Evolutionary conservation across 2,113 vertebrate species (phyloP), one percentile per base, ranked within the genome.

Genomic region (Caretta caretta): DNA sequence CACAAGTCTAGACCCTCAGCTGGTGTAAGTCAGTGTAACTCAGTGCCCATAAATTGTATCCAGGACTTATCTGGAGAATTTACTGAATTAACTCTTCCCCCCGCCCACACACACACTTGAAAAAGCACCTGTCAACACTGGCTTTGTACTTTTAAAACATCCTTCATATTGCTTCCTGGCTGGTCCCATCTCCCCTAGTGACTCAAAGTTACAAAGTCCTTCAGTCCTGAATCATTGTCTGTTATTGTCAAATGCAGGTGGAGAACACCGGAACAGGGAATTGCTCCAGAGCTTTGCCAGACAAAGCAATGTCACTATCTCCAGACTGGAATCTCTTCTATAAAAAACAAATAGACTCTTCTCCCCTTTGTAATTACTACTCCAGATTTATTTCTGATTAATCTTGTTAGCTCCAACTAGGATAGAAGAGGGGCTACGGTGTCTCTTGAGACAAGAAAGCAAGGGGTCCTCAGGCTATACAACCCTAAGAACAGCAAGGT

Each of bases 151-250:
- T 96, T 93, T 80, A 92, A 90, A 82, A 96, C 93, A 97, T 97
- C 97, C 96, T 97, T 96, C 88, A 56, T 84, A 38, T 65, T 94
- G 93, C 94, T 97, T 97, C 89, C 96, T 95, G 96, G 96, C 96
- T 97, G 95, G 94, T 89, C 96, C 95, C 91, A 93, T 65, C 96
- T 96, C 95, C 95, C 92, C 96, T 90, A 1, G 90, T 97, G 96
- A 97, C 96, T 97, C 96, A 97, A 57, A 95, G 96, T 90, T 5
- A 0, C 87, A 94, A 48, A 97, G 82, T 35, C 87, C 42, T 1
- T 38, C 29, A 12, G 1, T 25, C 86, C 90, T 97, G 95, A 97
- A 92, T 97, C 97, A 97, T 87, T 65, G 14, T 84, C 96, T 96
- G 93, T 97, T 96, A 91, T 96, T 96, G 88, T 96, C 3, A 0